A percentile compares a stretch with the other conserved stretches of the same genome.
Conservation (phyloP, 2,113 vertebrate species). For the Monopterus albus region DNA sequence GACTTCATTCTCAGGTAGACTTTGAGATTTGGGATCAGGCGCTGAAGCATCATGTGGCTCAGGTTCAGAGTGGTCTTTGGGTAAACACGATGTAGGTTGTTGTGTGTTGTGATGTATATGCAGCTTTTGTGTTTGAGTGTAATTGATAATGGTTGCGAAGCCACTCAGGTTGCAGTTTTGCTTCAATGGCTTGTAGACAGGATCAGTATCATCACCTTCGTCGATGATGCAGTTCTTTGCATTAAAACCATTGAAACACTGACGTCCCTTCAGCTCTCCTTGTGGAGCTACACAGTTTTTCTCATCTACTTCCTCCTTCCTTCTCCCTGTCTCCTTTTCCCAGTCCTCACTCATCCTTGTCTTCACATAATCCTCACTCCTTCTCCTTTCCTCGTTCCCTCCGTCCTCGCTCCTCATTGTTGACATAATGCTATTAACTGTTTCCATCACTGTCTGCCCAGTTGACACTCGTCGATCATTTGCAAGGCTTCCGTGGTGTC, state of each 20-base stretch:
- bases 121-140: not conserved
- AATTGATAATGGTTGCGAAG: not conserved
- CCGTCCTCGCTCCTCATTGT: slow-evolving; percentile 57
- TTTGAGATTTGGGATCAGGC: not conserved
- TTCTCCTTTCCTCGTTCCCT: slow-evolving; percentile 46
- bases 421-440: slow-evolving; percentile 63
- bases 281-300: not conserved
- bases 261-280: not conserved
- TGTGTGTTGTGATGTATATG: not conserved
- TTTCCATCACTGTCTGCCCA: slow-evolving; percentile 55
- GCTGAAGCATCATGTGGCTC: not conserved
- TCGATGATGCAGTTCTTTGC: slow-evolving; percentile 18
- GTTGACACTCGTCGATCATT: not conserved
- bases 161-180: not conserved
- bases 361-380: slow-evolving; percentile 26
- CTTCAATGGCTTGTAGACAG: not conserved
- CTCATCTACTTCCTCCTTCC: slow-evolving; percentile 25
- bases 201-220: slow-evolving; percentile 19
- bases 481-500: not conserved
- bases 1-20: slow-evolving; percentile 3
- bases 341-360: slow-evolving; percentile 27
- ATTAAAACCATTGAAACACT: slow-evolving; percentile 67
- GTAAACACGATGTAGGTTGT: not conserved
- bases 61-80: slow-evolving; percentile 14
- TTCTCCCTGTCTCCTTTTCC: slow-evolving; percentile 17